Evolutionary conservation across 2,888 invertebrate genomes (phyloP).

Genomic region (Macrophya alboannulata): DNA sequence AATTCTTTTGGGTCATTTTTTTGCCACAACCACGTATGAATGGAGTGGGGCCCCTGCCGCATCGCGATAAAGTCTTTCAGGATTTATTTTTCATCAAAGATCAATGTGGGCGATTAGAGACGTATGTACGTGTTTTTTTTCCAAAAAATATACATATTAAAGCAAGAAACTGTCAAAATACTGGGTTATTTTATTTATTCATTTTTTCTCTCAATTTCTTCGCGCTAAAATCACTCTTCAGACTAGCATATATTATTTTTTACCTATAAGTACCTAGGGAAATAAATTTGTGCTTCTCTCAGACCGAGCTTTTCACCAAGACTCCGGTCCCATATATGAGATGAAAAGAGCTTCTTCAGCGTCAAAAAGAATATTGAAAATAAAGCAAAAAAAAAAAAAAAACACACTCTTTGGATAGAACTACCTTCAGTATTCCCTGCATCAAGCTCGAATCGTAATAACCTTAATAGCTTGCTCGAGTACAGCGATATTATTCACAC

Average conservation of each 20-base stretch:
- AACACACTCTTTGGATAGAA: not conserved
- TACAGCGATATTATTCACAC: constrained; percentile 26
- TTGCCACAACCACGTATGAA: not conserved
- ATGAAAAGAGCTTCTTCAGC: constrained; percentile 1
- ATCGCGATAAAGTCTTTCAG: not conserved
- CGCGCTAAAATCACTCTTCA: not conserved
- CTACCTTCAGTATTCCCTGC: constrained; percentile 3
- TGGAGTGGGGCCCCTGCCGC: not conserved
- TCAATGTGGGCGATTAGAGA: not conserved
- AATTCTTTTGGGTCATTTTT: constrained; percentile 11
- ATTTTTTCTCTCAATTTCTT: not conserved
- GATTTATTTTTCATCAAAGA: not conserved
- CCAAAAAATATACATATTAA: not conserved
- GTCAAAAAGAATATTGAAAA: not conserved
- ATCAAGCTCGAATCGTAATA: constrained; percentile 22
- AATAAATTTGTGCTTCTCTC: constrained; percentile 26
- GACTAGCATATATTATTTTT: not conserved
- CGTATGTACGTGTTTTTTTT: not conserved
- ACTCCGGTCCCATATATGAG: not conserved
- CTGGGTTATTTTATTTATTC: not conserved
- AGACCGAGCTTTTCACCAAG: not conserved
- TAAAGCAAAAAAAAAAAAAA: constrained; percentile 13
- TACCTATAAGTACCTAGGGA: not conserved
- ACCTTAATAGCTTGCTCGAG: constrained; percentile 29
- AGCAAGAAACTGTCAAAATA: not conserved